A percentile compares a stretch with the other conserved stretches of the same genome.
These are phyloP conservation scores for Torymus texanus DNA, from an alignment of 2,888 invertebrate genomes.

Conservation along the genomic window DNA sequence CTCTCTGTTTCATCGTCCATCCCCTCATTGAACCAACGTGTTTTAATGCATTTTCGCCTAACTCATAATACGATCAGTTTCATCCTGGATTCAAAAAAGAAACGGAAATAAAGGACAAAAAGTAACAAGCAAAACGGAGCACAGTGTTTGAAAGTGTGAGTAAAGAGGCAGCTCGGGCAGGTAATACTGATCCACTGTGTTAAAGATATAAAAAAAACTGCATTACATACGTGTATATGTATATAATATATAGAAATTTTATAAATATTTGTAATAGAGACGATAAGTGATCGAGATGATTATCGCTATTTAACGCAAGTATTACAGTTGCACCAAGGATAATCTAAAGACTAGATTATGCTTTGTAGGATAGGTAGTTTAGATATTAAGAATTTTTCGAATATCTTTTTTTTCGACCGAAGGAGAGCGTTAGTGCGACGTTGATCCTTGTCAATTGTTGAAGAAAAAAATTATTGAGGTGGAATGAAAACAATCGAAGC, in stretches of 20 bases:
- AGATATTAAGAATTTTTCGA: conserved; percentile 31
- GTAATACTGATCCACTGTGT: conserved; percentile 70
- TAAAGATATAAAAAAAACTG: conserved; percentile 60
- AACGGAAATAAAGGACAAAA: conserved; percentile 31
- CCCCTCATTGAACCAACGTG: conserved; percentile 13
- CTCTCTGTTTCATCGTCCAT: conserved; percentile 42
- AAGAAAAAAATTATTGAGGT: conserved; percentile 1
- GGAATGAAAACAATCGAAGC: conserved; percentile 23
- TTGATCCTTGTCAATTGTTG: conserved; percentile 50
- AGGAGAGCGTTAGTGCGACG: conserved; percentile 6
- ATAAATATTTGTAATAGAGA: conserved; percentile 61
- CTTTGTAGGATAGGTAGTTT: conserved; percentile 50
- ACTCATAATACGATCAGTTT: conserved; percentile 46
- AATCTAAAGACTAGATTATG: conserved; percentile 55
- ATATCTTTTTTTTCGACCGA: conserved; percentile 17
- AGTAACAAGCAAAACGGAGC: conserved; percentile 51
- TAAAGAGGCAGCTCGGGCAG: conserved; percentile 75
- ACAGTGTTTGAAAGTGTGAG: conserved; percentile 56
- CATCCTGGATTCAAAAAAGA: conserved; percentile 46
- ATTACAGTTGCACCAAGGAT: conserved; percentile 55
- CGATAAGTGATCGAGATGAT: conserved; percentile 53
- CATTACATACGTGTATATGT: conserved; percentile 70
- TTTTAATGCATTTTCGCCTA: conserved; percentile 35
- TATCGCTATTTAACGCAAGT: conserved; percentile 55
- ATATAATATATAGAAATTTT: conserved; percentile 65